Evolutionary conservation across 2,888 invertebrate species (phyloP), one percentile per base, ranked within the genome.

Genomic region (Cataglyphis cursor): DNA sequence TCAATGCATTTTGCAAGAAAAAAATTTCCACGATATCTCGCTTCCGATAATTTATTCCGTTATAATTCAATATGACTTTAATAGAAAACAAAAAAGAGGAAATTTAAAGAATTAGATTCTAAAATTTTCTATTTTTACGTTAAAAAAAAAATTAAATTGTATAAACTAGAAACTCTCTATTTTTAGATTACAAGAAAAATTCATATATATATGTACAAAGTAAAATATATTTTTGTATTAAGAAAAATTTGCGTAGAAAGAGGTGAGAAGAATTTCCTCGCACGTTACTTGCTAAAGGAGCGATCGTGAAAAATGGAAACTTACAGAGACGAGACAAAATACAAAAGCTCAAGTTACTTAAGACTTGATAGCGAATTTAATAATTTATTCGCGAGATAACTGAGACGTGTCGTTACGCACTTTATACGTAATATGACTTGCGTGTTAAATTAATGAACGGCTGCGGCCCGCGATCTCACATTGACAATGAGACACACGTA

Each of bases 401-500:
- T 73, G 73, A 80, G 78, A 73, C 24, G 59, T 59, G 73, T 73
- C 41, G 59, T 80, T 80, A 80, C 74, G 73, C 78, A 80, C 74
- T 80, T 78, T 80, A 51, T 51, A 80, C 44, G 78, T 80, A 80
- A 80, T 80, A 73, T 35, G 59, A 80, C 78, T 80, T 80, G 78
- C 78, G 78, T 59, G 78, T 72, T 72, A 72, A 80, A 80, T 80
- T 80, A 80, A 80, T 80, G 44, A 80, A 80, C 78, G 78, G 59
- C 78, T 80, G 78, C 44, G 59, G 78, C 73, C 73, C 78, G 78
- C 78, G 78, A 80, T 80, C 73, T 80, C 78, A 80, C 78, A 80
- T 80, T 80, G 78, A 80, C 78, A 80, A 80, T 80, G 78, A 80
- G 78, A 80, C 73, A 80, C 73, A 80, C 78, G 78, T 72, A 80